Base-by-base conservation (phyloP, 2,888 invertebrate species). In the Synergus gifuensis region DNA sequence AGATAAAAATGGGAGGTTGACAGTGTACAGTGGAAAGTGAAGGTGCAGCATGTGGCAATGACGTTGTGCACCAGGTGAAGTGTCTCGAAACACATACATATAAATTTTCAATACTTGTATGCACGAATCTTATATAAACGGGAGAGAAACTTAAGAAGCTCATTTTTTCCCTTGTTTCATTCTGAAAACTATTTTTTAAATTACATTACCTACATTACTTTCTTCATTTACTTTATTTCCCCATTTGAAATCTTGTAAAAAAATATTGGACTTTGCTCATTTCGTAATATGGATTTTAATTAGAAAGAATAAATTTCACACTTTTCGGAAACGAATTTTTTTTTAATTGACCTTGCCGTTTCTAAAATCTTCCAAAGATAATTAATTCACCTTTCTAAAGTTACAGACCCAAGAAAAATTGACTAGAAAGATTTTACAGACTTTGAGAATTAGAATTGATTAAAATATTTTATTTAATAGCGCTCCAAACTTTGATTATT, bases 1-100 rank as follows among this genome's bases (percentile, higher is more conserved):
- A 76, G 81, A 84, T 82, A 83, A 83, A 84, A 84, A 83, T 80
- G 82, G 83, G 81, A 79, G 79, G 82, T 83, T 79, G 83, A 80
- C 76, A 78, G 82, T 83, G 87, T 81, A 86, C 86, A 89, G 88
- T 88, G 89, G 88, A 91, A 91, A 91, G 91, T 91, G 91, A 91
- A 91, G 90, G 91, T 89, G 87, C 87, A 82, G 83, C 82, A 78
- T 81, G 82, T 83, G 87, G 88, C 88, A 89, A 89, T 89, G 89
- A 88, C 87, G 89, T 88, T 85, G 85, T 77, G 76, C 67, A 82
- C 84, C 84, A 80, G 82, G 83, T 77, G 81, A 84, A 85, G 81
- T 84, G 85, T 85, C 86, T 85, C 85, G 86, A 85, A 86, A 86
- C 83, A 87, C 77, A 86, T 85, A 81, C 85, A 82, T 84, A 83